Conservation (phyloP, 2,797 vertebrate species). For the Lithobates sylvaticus region DNA sequence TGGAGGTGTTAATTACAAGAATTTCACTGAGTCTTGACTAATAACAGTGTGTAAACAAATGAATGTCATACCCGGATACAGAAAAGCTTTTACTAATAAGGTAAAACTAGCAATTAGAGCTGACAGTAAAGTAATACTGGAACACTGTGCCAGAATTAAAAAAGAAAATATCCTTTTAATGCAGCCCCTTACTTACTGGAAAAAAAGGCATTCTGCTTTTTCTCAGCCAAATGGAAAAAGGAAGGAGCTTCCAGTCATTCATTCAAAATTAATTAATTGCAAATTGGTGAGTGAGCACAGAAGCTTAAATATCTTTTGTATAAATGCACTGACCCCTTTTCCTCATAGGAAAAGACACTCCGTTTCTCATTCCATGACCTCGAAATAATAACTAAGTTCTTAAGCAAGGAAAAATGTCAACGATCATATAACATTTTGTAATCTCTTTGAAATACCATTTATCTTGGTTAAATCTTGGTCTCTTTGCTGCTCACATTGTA, state of each 20-base stretch:
- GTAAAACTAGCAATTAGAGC: slow-evolving; percentile 81
- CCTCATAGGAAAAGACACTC: slow-evolving; percentile 75
- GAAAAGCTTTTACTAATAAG: slow-evolving; percentile 82
- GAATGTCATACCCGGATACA: slow-evolving; percentile 78
- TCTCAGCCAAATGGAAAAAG: slow-evolving; percentile 76
- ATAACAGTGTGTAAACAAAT: slow-evolving; percentile 85
- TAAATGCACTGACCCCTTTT: slow-evolving; percentile 76
- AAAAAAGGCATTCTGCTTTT: slow-evolving; percentile 67
- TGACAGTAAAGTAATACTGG: slow-evolving; percentile 80
- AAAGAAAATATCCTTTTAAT: slow-evolving; percentile 71
- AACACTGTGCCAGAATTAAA: slow-evolving; percentile 68
- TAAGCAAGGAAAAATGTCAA: slow-evolving; percentile 74
- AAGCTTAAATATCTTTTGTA: slow-evolving; percentile 79
- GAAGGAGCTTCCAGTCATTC: slow-evolving; percentile 70
- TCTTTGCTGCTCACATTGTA: neutral
- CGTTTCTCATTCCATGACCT: slow-evolving; percentile 74
- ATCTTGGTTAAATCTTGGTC: slow-evolving; percentile 70
- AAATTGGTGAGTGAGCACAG: slow-evolving; percentile 70
- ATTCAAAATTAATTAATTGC: slow-evolving; percentile 78
- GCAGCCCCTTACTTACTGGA: slow-evolving; percentile 71
- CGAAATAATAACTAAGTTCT: slow-evolving; percentile 76
- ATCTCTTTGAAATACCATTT: slow-evolving; percentile 65
- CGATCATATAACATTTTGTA: slow-evolving; percentile 69
- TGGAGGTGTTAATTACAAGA: slow-evolving; percentile 84
- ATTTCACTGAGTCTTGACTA: slow-evolving; percentile 81